These are phyloP conservation scores for Andrena cerasifolii DNA, from an alignment of 1,140 invertebrate genomes.

Conservation along the genomic window DNA sequence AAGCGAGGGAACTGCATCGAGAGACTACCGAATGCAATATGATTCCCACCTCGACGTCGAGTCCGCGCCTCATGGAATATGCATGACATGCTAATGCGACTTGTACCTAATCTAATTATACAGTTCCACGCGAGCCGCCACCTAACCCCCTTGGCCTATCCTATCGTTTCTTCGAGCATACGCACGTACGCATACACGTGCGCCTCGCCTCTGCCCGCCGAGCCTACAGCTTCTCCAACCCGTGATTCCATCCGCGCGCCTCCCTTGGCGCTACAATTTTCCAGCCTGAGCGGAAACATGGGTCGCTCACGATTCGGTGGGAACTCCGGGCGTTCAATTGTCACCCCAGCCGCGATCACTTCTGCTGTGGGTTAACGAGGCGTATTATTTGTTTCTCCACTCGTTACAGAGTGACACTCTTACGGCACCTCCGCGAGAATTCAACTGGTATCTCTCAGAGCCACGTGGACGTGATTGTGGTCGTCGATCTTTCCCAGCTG, in stretches of 20 bases:
- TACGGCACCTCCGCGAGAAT: no score
- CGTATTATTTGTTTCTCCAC: no score
- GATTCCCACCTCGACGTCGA: slow-evolving; percentile 62
- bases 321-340: no score
- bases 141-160: slow-evolving; percentile 41
- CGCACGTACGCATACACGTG: not conserved
- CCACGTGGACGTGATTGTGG: no score
- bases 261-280: not conserved
- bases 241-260: not conserved
- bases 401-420: no score
- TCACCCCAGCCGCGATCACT: no score
- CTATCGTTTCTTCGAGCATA: slow-evolving; percentile 57
- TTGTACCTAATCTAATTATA: slow-evolving; percentile 80
- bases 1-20: slow-evolving; percentile 37
- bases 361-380: no score
- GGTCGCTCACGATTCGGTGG: no score
- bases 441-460: no score
- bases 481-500: no score
- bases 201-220: not conserved
- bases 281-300: no score
- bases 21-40: slow-evolving; percentile 61
- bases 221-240: not conserved
- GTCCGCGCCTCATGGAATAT: slow-evolving; percentile 74
- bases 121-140: slow-evolving; percentile 72
- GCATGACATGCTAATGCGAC: slow-evolving; percentile 78